Evolutionary conservation across 2,113 vertebrate genomes (phyloP), one percentile per base, ranked within the genome.

Genomic region (Solea solea): DNA sequence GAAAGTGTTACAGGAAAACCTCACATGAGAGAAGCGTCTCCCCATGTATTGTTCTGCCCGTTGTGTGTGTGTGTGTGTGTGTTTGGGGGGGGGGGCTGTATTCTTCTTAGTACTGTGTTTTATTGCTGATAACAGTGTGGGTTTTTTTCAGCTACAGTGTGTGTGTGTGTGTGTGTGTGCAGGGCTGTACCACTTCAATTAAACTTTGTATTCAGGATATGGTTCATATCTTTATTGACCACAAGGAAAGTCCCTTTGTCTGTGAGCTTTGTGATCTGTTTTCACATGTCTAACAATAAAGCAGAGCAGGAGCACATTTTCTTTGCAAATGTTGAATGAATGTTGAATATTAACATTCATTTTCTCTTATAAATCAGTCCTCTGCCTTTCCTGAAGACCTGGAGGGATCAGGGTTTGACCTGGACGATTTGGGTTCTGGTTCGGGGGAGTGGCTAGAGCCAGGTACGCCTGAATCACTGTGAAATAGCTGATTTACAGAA

Each of bases 371-470:
- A 27, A 40, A 65, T 54, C 56, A 89, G 87, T 46, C 49, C 42
- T 45, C 48, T 54, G 69, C 73, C 61, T 81, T 83, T 46, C 92
- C 92, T 13, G 93, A 94, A 73, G 95, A 96, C 44, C 83, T 89
- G 3, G 95, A 95, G 21, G 92, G 90, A 60, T 96, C 95, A 12
- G 95, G 92, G 12, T 88, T 93, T 34, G 91, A 93, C 72, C 85
- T 90, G 0, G 93, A 94, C 0, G 90, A 87, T 71, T 96, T 93
- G 14, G 95, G 94, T 34, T 95, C 94, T 1, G 94, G 95, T 63
- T 90, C 87, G 51, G 82, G 84, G 52, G 69, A 80, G 3, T 66
- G 50, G 61, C 49, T 69, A 55, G 82, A 77, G 0, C 5, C 55
- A 39, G 81, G 89, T 91, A 83, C 84, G 34, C 53, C 28, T 72